Percentiles rank a stretch among this genome's conserved stretches.
Evolutionary conservation across 1,140 invertebrate genomes (phyloP).

Genomic region (Metaphire vulgaris): DNA sequence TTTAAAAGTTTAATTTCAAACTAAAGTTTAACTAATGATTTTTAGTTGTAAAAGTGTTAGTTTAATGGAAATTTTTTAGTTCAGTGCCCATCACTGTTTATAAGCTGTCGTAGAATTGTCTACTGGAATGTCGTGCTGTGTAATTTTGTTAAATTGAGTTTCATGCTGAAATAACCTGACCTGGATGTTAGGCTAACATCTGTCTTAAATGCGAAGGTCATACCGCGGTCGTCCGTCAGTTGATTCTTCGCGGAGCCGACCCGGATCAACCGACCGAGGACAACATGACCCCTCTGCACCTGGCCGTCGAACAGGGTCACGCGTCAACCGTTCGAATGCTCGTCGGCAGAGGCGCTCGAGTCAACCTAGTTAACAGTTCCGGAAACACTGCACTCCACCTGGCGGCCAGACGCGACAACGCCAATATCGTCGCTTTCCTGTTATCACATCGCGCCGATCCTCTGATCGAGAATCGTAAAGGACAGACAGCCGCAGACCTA

Average conservation of each 20-base stretch:
- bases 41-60: no score
- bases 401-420: neutral
- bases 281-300: conserved; percentile 76
- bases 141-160: no score
- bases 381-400: conserved; percentile 6
- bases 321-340: conserved; percentile 87
- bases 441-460: neutral
- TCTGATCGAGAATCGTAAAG: neutral
- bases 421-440: neutral
- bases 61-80: no score
- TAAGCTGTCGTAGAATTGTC: no score
- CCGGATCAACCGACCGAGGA: neutral
- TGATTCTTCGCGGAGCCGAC: neutral
- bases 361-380: neutral
- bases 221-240: neutral
- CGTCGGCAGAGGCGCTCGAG: neutral
- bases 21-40: no score
- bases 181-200: no score
- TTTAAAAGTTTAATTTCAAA: no score
- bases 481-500: neutral
- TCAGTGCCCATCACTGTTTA: no score
- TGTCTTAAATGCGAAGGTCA: neutral
- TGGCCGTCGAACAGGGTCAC: conserved; percentile 96
- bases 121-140: no score
- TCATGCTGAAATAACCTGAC: no score